Percentiles rank a stretch among this genome's conserved stretches.
phyloP scores from a whole-genome alignment of 2,797 vertebrate genomes.

The Paedocypris micromegethes region DNA sequence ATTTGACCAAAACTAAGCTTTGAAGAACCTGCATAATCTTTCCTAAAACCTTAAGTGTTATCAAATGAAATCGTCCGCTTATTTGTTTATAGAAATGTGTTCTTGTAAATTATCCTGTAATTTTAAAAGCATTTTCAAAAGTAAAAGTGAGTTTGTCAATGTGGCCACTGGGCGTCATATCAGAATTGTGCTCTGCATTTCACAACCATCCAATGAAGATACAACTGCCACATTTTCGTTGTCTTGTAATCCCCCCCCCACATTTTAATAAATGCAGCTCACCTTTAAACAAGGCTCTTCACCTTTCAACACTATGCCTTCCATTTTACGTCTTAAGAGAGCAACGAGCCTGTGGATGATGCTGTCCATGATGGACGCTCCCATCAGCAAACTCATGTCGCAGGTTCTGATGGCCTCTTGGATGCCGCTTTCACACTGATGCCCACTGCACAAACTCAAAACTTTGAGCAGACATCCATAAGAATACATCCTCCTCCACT shows the following conservation, averaged over 20 bases:
- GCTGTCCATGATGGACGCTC: conserved; percentile 73
- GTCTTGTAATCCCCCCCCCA: neutral
- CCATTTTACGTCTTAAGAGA: conserved; percentile 65
- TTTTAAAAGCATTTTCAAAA: too few species aligned
- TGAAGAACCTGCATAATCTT: too few species aligned
- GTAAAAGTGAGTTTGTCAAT: too few species aligned
- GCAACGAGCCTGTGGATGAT: conserved; percentile 65
- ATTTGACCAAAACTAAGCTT: too few species aligned
- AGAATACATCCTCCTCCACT: conserved; percentile 82
- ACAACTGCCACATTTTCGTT: too few species aligned
- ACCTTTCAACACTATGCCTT: conserved; percentile 29
- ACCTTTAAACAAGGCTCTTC: conserved; percentile 66
- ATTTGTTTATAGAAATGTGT: too few species aligned
- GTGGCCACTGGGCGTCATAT: too few species aligned
- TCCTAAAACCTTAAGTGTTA: too few species aligned
- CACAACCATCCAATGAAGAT: too few species aligned
- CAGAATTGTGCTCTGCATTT: too few species aligned
- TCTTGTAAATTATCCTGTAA: too few species aligned
- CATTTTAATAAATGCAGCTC: conserved; percentile 4
- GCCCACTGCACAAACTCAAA: conserved; percentile 63
- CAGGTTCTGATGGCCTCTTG: conserved; percentile 71
- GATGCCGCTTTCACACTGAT: conserved; percentile 40
- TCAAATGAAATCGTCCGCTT: too few species aligned
- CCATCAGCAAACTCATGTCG: conserved; percentile 86
- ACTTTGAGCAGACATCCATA: conserved; percentile 83